Conservation (phyloP, 2,113 vertebrate species). For the Notothenia coriiceps region DNA sequence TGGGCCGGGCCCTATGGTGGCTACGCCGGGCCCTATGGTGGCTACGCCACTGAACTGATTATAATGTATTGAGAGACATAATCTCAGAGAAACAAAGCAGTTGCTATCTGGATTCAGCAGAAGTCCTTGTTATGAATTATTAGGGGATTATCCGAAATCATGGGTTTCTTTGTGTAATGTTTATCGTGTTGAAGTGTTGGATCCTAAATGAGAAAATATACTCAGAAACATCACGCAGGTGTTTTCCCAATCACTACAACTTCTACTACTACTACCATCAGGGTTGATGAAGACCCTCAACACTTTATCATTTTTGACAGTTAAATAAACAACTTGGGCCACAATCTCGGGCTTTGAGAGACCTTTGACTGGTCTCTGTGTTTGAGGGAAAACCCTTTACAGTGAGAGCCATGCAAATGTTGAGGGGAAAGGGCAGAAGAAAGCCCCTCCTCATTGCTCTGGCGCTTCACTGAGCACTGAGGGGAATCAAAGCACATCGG, state of each 20-base stretch:
- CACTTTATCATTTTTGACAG: not conserved
- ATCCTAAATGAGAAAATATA: slow-evolving; percentile 19
- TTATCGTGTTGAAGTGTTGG: not conserved
- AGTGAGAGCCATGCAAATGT: slow-evolving; percentile 56
- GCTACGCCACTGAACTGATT: not conserved
- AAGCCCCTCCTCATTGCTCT: slow-evolving; percentile 47
- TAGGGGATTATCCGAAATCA: not conserved
- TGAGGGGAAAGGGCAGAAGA: slow-evolving; percentile 57
- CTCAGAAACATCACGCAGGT: slow-evolving; percentile 36
- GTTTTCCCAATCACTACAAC: slow-evolving; percentile 12
- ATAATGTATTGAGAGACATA: not conserved
- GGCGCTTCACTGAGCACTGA: slow-evolving; percentile 43
- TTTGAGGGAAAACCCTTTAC: slow-evolving; percentile 62
- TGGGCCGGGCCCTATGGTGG: no score
- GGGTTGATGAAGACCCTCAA: not conserved
- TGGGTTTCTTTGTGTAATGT: no score
- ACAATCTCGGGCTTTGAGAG: not conserved
- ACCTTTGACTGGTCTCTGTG: not conserved
- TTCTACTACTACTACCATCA: not conserved
- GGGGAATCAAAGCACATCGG: slow-evolving; percentile 41
- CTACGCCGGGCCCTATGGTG: no score
- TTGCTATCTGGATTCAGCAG: not conserved
- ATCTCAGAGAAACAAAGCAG: not conserved
- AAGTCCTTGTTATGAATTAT: not conserved
- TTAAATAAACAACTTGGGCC: no score